A percentile compares a stretch with the other conserved stretches of the same genome.
Evolutionary conservation across 2,888 invertebrate genomes (phyloP).

Genomic region (Hololepta plana): DNA sequence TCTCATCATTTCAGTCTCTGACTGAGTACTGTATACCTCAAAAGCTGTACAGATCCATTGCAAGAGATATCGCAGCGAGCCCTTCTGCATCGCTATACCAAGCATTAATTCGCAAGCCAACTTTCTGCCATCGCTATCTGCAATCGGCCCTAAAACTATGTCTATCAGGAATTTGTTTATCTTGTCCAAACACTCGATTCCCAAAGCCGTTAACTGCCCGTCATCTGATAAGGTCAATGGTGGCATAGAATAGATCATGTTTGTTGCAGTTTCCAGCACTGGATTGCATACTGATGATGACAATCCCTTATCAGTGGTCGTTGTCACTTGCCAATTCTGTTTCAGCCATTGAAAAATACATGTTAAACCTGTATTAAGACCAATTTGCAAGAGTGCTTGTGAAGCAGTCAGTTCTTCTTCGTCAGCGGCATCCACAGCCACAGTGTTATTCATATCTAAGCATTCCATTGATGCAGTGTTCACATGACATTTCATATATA

Average conservation of each 20-base stretch:
- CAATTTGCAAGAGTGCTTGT: conserved; percentile 39
- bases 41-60: conserved; percentile 45
- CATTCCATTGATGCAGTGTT: conserved; percentile 25
- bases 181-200: conserved; percentile 33
- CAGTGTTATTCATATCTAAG: neutral
- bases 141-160: conserved; percentile 30
- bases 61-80: conserved; percentile 36
- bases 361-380: conserved; percentile 39
- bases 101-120: conserved; percentile 34
- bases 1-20: conserved; percentile 14
- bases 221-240: conserved; percentile 40
- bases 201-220: conserved; percentile 32
- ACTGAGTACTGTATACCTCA: conserved; percentile 22
- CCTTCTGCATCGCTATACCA: conserved; percentile 37
- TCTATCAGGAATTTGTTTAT: conserved; percentile 34
- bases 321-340: conserved; percentile 36
- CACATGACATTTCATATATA: conserved; percentile 34
- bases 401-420: conserved; percentile 22
- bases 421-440: conserved; percentile 4
- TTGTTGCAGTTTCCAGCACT: conserved; percentile 36
- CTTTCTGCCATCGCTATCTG: conserved; percentile 28
- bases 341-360: conserved; percentile 37
- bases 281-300: conserved; percentile 41
- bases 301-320: conserved; percentile 24
- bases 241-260: conserved; percentile 34